These are phyloP conservation scores for Gymnogyps californianus DNA, from an alignment of 2,113 vertebrate species.

Conservation along the genomic window DNA sequence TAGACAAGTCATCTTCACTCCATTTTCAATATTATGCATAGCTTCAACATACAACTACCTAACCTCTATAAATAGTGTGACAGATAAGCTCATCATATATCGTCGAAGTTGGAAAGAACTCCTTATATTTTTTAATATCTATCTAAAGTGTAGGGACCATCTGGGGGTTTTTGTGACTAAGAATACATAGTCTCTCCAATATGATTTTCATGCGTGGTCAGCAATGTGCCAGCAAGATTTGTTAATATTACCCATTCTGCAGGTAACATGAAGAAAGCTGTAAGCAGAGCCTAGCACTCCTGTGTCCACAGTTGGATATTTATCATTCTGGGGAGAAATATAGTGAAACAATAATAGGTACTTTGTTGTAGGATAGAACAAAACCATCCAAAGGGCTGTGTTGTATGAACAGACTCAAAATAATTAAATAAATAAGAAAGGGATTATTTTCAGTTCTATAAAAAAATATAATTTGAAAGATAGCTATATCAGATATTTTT, in stretches of 20 bases:
- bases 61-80: neutral
- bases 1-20: neutral
- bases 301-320: neutral
- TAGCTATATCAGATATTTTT: neutral
- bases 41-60: neutral
- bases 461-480: neutral
- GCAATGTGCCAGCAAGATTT: neutral
- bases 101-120: neutral
- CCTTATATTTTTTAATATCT: neutral
- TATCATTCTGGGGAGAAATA: neutral
- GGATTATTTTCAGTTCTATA: neutral
- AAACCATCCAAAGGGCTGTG: neutral
- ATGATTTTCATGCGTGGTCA: rapidly evolving
- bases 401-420: neutral
- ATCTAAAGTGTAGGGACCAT: neutral
- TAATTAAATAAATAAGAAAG: neutral
- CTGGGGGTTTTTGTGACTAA: neutral
- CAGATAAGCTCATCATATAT: neutral
- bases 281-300: neutral
- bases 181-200: neutral
- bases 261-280: neutral
- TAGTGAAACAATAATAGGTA: neutral
- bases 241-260: neutral
- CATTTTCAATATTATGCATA: neutral
- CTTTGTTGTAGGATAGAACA: neutral